A percentile compares a stretch with the other conserved stretches of the same genome.
These are phyloP conservation scores for Aspiorhynchus laticeps DNA, from an alignment of 2,113 vertebrate genomes.

Conservation along the genomic window DNA sequence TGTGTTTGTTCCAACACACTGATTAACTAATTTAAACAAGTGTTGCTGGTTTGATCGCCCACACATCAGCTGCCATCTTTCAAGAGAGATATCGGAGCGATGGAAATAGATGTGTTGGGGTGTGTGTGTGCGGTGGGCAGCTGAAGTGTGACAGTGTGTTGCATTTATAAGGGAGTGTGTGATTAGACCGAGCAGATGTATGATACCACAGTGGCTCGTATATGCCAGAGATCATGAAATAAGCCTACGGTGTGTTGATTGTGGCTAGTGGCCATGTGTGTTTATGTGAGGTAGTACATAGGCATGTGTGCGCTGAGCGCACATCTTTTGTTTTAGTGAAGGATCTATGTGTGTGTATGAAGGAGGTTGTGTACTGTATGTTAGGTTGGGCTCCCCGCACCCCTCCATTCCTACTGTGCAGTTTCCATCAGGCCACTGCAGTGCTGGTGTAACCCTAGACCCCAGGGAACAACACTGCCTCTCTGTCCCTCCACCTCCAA, in stretches of 20 bases:
- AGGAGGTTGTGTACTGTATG: constrained; percentile 10
- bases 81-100: constrained; percentile 35
- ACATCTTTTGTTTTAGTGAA: constrained; percentile 34
- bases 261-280: constrained; percentile 25
- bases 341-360: constrained; percentile 19
- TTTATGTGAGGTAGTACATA: neutral
- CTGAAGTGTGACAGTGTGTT: constrained; percentile 8
- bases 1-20: constrained; percentile 57
- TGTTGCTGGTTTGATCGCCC: constrained; percentile 44
- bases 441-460: constrained; percentile 60
- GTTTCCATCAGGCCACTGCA: constrained; percentile 71
- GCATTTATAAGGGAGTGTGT: constrained; percentile 20
- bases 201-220: constrained; percentile 28
- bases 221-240: constrained; percentile 31
- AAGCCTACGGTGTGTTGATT: constrained; percentile 9
- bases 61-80: constrained; percentile 34
- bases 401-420: constrained; percentile 60
- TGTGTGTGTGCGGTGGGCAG: neutral
- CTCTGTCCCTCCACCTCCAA: constrained; percentile 62
- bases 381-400: constrained; percentile 37
- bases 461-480: constrained; percentile 65
- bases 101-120: constrained; percentile 37
- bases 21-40: constrained; percentile 63
- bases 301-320: constrained; percentile 20
- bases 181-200: constrained; percentile 29